Evolutionary conservation across 2,797 vertebrate genomes (phyloP), one percentile per base, ranked within the genome.

Genomic region (Onychomys torridus): DNA sequence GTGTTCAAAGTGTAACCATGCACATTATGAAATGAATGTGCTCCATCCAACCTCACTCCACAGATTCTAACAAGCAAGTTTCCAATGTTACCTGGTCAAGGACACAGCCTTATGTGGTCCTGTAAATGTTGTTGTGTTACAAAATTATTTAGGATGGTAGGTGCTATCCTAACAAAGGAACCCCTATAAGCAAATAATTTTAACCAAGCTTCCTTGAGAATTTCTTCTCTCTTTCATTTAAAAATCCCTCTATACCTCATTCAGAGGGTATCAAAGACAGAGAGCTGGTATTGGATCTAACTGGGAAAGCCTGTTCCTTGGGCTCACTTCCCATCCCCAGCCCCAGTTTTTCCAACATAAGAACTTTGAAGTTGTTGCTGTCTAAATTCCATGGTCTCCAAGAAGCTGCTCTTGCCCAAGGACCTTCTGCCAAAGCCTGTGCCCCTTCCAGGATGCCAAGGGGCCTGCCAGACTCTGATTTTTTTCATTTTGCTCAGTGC

Each of bases 141-240:
- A 90, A 57, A 84, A 59, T 57, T 40, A 76, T 40, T 92, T 40
- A 76, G 73, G 65, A 25, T 82, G 92, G 91, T 13, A 85, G 63
- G n/a, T 49, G 32, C 16, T 81, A 37, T 46, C 32, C 25, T 73
- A 32, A 82, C 59, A 91, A 52, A 82, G 23, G 27, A 94, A 3
- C 63, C 55, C 73, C 43, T 83, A 34, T 34, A 95, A 93, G 92
- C 76, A 91, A 79, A 71, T 69, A 63, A 94, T 67, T 29, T 37
- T 69, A 85, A 78, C 14, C 40, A 92, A 82, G 8, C 23, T 90
- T 93, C 90, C 61, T 43, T 29, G 11, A 75, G 52, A 76, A 93
- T 14, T 52, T 84, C 46, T 46, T 87, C 89, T 87, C 65, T 73
- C 1, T 85, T 89, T 84, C 89, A 76, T 76, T 59, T 57, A 83